phyloP scores from a whole-genome alignment of 2,888 invertebrate genomes.

The Pilophorus perplexus region DNA sequence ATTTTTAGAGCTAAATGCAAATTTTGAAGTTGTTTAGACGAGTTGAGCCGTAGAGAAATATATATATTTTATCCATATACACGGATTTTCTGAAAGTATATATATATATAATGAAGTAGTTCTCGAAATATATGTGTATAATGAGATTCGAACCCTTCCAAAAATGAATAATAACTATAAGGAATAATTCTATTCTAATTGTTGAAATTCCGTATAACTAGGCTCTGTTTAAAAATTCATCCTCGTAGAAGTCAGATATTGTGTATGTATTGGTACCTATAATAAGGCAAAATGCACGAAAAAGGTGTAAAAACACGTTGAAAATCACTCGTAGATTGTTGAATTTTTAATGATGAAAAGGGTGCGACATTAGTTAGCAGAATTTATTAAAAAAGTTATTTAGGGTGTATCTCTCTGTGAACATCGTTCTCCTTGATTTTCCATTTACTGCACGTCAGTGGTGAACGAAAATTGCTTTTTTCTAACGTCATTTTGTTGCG shows the following conservation, averaged over 20 bases:
- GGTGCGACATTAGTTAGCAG: too few species aligned
- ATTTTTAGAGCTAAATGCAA: slow-evolving; percentile 13
- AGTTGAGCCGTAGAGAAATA: slow-evolving; percentile 10
- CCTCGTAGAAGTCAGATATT: background rate
- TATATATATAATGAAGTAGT: slow-evolving; percentile 1
- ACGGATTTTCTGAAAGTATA: slow-evolving; percentile 19
- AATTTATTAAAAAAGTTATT: too few species aligned
- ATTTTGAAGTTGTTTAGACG: slow-evolving; percentile 6
- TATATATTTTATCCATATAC: slow-evolving; percentile 28
- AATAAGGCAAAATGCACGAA: too few species aligned
- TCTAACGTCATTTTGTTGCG: too few species aligned
- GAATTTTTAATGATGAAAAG: too few species aligned
- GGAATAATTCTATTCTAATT: background rate
- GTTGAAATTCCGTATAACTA: background rate
- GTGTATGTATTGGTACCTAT: too few species aligned
- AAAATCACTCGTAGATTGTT: too few species aligned
- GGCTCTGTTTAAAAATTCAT: background rate
- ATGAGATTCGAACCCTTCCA: background rate
- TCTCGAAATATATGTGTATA: background rate
- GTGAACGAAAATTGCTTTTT: too few species aligned
- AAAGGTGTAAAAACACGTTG: too few species aligned
- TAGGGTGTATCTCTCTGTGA: too few species aligned
- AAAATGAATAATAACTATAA: background rate
- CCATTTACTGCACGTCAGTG: too few species aligned
- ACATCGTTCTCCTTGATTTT: too few species aligned